A percentile compares a stretch with the other conserved stretches of the same genome.
These are phyloP conservation scores for Centropus unirufus DNA, from an alignment of 2,113 vertebrate genomes.

Conservation along the genomic window DNA sequence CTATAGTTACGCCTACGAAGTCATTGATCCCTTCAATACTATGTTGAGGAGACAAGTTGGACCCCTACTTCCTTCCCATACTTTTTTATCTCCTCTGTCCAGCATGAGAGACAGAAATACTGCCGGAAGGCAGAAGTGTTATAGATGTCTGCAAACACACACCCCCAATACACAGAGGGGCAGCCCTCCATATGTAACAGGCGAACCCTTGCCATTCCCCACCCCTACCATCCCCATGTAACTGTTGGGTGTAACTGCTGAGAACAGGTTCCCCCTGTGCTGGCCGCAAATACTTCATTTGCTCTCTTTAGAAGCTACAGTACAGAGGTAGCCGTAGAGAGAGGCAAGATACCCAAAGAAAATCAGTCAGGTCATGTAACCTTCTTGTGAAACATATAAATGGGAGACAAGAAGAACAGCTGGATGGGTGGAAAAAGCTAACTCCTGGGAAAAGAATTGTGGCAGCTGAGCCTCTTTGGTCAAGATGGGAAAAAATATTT, in stretches of 20 bases:
- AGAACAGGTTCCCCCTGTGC: not conserved
- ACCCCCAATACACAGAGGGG: not conserved
- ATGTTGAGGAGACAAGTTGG: not conserved
- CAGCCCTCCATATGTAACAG: not conserved
- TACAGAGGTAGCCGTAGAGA: not conserved
- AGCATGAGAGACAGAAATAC: not conserved
- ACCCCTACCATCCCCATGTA: not conserved
- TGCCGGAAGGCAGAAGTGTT: not conserved
- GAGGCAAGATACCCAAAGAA: not conserved
- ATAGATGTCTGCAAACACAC: not conserved
- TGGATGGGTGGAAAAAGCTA: not conserved
- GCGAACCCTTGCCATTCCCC: not conserved
- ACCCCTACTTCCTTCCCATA: not conserved
- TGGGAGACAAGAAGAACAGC: not conserved
- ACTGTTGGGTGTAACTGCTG: not conserved
- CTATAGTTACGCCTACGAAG: not conserved
- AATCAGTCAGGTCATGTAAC: not conserved
- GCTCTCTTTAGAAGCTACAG: not conserved
- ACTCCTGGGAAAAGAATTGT: not conserved
- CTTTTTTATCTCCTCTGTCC: not conserved
- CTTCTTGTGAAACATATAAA: not conserved
- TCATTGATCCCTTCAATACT: not conserved
- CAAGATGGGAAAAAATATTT: not conserved
- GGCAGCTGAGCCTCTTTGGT: not conserved
- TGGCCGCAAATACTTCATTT: not conserved